These are phyloP conservation scores for Hephaestus fuliginosus DNA, from an alignment of 2,797 vertebrate genomes.

Conservation along the genomic window DNA sequence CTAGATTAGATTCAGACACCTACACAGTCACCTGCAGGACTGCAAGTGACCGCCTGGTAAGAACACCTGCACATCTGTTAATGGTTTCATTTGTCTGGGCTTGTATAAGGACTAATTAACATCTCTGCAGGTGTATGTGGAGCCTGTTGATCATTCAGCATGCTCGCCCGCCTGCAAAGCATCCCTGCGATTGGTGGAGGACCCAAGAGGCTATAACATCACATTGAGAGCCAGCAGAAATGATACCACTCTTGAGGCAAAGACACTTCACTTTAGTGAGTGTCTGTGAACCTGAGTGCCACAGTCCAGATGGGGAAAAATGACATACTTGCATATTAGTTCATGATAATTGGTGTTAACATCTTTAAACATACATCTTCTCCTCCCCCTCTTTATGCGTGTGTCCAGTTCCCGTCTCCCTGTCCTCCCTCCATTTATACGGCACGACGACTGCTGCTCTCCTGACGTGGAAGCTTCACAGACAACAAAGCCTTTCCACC, in stretches of 20 bases:
- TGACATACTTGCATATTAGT: background rate
- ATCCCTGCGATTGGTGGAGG: constrained; percentile 74
- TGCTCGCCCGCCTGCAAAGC: constrained; percentile 80
- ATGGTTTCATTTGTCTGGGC: background rate
- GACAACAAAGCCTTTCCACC: constrained; percentile 54
- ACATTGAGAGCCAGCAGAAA: constrained; percentile 79
- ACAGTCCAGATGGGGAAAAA: background rate
- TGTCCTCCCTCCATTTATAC: constrained; percentile 56
- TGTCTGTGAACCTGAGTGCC: constrained; percentile 35
- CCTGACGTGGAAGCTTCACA: constrained; percentile 68
- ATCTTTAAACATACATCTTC: constrained; percentile 2
- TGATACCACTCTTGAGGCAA: constrained; percentile 72
- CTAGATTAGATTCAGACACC: constrained; percentile 73
- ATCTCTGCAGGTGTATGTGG: constrained; percentile 78
- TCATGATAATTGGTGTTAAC: background rate
- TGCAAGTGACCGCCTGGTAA: constrained; percentile 82
- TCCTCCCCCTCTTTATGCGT: background rate
- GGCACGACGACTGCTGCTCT: constrained; percentile 66
- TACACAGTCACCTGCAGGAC: constrained; percentile 81
- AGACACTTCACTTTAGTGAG: constrained; percentile 87
- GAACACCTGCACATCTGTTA: background rate
- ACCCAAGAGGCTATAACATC: constrained; percentile 82
- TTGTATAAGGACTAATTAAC: background rate
- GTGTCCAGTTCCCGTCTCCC: constrained; percentile 68
- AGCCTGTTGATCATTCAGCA: constrained; percentile 66